Conservation (phyloP, 1,140 invertebrate genomes). For the Saccostrea echinata region DNA sequence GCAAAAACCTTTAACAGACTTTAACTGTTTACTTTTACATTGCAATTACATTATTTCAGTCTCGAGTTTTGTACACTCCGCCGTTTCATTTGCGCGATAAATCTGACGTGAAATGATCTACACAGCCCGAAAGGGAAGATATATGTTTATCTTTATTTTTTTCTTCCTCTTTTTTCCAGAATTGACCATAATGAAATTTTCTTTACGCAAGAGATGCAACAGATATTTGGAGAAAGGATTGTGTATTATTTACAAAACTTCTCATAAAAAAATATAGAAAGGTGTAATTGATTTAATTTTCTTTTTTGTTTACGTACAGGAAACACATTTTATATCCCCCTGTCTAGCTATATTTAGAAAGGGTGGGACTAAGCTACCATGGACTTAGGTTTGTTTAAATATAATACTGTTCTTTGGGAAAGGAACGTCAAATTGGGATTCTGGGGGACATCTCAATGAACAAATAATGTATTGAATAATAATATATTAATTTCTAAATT, state of each 20-base stretch:
- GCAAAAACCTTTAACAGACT: too few species aligned
- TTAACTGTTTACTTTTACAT: too few species aligned
- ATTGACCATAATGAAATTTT: constrained; percentile 1
- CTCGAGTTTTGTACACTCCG: not conserved
- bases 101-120: constrained; percentile 17
- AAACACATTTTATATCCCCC: too few species aligned
- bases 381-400: too few species aligned
- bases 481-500: too few species aligned
- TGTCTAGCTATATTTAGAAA: too few species aligned
- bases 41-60: too few species aligned
- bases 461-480: too few species aligned
- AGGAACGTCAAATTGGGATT: too few species aligned
- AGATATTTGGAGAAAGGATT: not conserved
- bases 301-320: not conserved
- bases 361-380: too few species aligned
- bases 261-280: not conserved
- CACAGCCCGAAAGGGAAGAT: not conserved
- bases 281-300: not conserved
- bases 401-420: too few species aligned
- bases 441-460: too few species aligned
- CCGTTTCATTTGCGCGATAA: not conserved
- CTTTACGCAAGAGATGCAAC: not conserved
- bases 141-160: not conserved
- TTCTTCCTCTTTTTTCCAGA: not conserved
- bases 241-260: not conserved